phyloP scores from a whole-genome alignment of 2,888 invertebrate species.

The Ophion costatus region DNA sequence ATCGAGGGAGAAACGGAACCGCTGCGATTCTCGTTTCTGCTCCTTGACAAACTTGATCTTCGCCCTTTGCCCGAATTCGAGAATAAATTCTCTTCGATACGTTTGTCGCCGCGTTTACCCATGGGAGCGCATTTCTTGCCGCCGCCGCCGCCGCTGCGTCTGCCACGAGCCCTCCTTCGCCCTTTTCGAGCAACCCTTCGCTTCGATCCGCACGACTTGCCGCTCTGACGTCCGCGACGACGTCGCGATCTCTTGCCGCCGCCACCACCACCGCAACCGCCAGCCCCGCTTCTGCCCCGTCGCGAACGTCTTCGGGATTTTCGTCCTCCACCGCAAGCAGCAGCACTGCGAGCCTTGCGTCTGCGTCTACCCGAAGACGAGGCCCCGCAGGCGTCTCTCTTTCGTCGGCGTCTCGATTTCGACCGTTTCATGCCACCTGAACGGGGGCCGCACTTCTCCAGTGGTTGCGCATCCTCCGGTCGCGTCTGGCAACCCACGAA shows the following conservation, averaged over 20 bases:
- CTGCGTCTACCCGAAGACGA: background rate
- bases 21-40: constrained; percentile 35
- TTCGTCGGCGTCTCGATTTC: constrained; percentile 46
- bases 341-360: constrained; percentile 20
- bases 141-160: constrained; percentile 44
- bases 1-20: constrained; percentile 61
- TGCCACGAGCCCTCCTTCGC: background rate
- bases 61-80: constrained; percentile 10
- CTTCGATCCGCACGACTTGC: background rate
- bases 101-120: constrained; percentile 4
- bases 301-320: constrained; percentile 30
- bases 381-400: constrained; percentile 20
- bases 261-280: constrained; percentile 14
- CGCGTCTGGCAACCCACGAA: constrained; percentile 40
- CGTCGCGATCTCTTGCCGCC: constrained; percentile 48
- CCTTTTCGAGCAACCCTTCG: background rate
- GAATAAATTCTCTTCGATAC: constrained; percentile 16
- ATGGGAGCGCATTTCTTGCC: constrained; percentile 42
- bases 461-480: constrained; percentile 32
- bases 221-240: constrained; percentile 36
- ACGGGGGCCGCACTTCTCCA: constrained; percentile 40
- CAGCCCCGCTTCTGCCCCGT: constrained; percentile 21
- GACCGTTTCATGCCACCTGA: constrained; percentile 28
- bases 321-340: constrained; percentile 30
- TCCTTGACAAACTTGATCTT: constrained; percentile 12